These are phyloP conservation scores for Agelas oroides DNA, from an alignment of 37 sponge, comb jelly and placozoan species.

Conservation along the genomic window DNA sequence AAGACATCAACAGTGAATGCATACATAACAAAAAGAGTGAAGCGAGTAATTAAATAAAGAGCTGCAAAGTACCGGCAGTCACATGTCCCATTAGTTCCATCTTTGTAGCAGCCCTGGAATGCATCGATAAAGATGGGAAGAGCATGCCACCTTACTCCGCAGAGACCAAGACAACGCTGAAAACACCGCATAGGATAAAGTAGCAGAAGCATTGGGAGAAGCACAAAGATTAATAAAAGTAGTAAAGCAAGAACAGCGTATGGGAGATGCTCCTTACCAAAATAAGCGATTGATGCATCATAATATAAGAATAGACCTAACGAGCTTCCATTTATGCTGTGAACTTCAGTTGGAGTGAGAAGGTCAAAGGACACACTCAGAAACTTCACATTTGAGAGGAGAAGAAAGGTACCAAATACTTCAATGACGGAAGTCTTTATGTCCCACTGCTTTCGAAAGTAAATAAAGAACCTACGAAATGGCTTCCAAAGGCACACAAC, in stretches of 20 bases:
- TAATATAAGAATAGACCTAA: background rate
- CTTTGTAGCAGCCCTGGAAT: slow-evolving; percentile 64
- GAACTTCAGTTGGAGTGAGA: slow-evolving; percentile 17
- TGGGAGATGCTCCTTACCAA: slow-evolving; percentile 23
- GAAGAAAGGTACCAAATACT: slow-evolving; percentile 62
- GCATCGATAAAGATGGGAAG: slow-evolving; percentile 39
- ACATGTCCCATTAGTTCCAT: slow-evolving; percentile 37
- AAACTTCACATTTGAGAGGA: slow-evolving; percentile 67
- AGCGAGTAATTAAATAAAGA: slow-evolving; percentile 39
- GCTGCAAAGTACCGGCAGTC: slow-evolving; percentile 66
- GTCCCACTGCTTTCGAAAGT: slow-evolving; percentile 28
- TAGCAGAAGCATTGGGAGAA: slow-evolving; percentile 50
- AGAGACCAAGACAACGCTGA: background rate
- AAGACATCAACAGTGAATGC: slow-evolving; percentile 11
- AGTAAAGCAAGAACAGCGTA: slow-evolving; percentile 32
- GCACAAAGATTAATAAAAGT: slow-evolving; percentile 2
- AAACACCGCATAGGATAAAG: slow-evolving; percentile 17
- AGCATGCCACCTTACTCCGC: background rate
- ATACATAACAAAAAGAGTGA: slow-evolving; percentile 23
- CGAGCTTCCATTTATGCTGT: background rate
- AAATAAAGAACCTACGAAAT: background rate
- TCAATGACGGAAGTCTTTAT: slow-evolving; percentile 40
- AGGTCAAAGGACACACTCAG: slow-evolving; percentile 26
- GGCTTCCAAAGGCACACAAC: slow-evolving; percentile 5
- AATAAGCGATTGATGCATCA: slow-evolving; percentile 22